These are phyloP conservation scores for Cotesia typhae DNA, from an alignment of 1,140 invertebrate genomes.

Conservation along the genomic window DNA sequence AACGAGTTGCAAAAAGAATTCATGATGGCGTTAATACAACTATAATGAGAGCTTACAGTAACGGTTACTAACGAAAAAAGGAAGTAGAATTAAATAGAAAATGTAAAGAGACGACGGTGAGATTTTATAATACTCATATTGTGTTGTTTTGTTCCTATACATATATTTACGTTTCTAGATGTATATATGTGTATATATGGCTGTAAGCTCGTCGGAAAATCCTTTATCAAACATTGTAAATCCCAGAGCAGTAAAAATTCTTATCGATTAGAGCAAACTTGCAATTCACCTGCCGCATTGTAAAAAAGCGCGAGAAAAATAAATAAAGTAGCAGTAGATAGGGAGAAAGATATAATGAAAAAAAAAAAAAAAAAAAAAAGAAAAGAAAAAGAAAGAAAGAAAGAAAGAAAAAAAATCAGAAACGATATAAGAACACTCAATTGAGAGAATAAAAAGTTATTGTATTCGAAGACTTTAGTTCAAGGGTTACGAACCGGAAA, in stretches of 20 bases:
- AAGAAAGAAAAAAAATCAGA: slow-evolving; percentile 12
- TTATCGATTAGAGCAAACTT: slow-evolving; percentile 32
- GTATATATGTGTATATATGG: background rate
- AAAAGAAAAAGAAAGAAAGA: slow-evolving; percentile 9
- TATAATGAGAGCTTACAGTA: slow-evolving; percentile 37
- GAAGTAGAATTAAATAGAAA: background rate
- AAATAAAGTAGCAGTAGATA: slow-evolving; percentile 9
- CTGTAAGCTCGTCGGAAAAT: slow-evolving; percentile 19
- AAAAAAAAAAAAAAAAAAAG: slow-evolving; percentile 15
- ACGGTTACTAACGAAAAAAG: slow-evolving; percentile 23
- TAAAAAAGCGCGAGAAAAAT: slow-evolving; percentile 14
- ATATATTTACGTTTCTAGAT: too few relatives aligned
- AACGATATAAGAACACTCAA: slow-evolving; percentile 17
- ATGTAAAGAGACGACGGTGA: background rate
- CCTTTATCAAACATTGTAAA: slow-evolving; percentile 21
- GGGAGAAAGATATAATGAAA: background rate
- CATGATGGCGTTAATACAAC: slow-evolving; percentile 35
- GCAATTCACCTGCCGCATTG: background rate
- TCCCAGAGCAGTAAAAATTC: slow-evolving; percentile 29
- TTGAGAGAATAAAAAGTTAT: slow-evolving; percentile 25
- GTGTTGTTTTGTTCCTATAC: too few relatives aligned
- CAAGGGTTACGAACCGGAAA: slow-evolving; percentile 32
- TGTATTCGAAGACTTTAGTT: slow-evolving; percentile 5
- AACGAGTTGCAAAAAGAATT: slow-evolving; percentile 8
- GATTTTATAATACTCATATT: background rate